Base-by-base conservation (phyloP, 2,888 invertebrate species). In the Eupithecia subfuscata region DNA sequence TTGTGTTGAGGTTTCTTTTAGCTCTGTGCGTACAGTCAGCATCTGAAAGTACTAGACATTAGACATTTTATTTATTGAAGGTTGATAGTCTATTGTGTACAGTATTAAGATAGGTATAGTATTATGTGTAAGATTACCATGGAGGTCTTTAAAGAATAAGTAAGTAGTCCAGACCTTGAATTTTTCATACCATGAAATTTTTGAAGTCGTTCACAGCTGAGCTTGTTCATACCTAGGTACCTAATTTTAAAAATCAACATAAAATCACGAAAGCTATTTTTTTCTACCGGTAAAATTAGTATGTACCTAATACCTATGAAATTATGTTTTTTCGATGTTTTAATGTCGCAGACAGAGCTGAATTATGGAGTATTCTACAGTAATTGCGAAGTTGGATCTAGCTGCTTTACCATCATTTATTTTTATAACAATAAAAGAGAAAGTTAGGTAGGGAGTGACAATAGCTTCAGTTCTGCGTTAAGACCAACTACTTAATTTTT, bases 1-100 rank as follows among this genome's bases (percentile, higher is more conserved):
- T 71, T 74, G 77, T 56, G 52, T 43, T 73, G 75, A 77, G 78
- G 73, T 82, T 83, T 81, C 80, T 80, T 75, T 65, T 64, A 70
- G 71, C 74, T 34, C 34, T 67, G 34, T 37, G 40, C 37, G 34
- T 37, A 67, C 37, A 67, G 34, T 67, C n/a, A 67, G 67, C 37
- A 40, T 37, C 34, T 34, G 18, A 34, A 34, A 34, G 8, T 30
- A 63, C 30, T 63, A 63, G 25, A 63, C 52, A 56, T 56, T 48
- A 18, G 18, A 48, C 16, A 52, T n/a, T n/a, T 43, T 56, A 45
- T 52, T 14, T 56, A 45, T 18, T 7, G 18, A 45, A 45, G 45
- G 16, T 45, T 45, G 37, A 37, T 37, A 37, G 37, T 37, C 37
- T 37, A 37, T 37, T 5, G 30, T 30, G 30, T 30, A 30, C 30